These are phyloP conservation scores for Climacteris rufus DNA, from an alignment of 2,113 vertebrate species.

Conservation along the genomic window DNA sequence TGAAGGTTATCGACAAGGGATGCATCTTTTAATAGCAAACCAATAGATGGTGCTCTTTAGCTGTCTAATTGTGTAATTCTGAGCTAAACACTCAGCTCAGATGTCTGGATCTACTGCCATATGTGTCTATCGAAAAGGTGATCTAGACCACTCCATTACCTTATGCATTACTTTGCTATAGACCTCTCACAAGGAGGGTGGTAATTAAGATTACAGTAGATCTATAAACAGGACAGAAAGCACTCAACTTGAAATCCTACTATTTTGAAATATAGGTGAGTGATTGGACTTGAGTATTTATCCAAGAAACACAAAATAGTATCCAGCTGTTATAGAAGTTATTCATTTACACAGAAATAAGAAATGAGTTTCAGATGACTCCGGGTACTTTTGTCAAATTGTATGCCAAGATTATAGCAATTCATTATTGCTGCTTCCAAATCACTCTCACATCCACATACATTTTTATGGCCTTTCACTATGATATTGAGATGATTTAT, in stretches of 20 bases:
- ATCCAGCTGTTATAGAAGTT: background rate
- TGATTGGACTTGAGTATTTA: background rate
- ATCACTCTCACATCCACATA: background rate
- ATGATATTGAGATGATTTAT: background rate
- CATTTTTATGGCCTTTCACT: background rate
- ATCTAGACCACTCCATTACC: background rate
- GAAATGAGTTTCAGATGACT: background rate
- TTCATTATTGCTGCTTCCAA: background rate
- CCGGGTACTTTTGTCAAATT: background rate
- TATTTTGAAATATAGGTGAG: background rate
- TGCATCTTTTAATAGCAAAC: background rate
- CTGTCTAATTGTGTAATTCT: slow-evolving; percentile 1
- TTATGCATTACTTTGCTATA: background rate
- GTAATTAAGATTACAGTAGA: background rate
- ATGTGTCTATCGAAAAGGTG: background rate
- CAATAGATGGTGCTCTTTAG: slow-evolving; percentile 58
- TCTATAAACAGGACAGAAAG: background rate
- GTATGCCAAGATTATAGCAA: background rate
- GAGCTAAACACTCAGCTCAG: background rate
- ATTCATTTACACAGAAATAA: background rate
- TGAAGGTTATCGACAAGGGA: background rate
- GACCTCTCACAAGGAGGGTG: background rate
- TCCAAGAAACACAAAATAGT: background rate
- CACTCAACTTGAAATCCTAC: background rate
- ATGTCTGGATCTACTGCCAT: background rate